Base-by-base conservation (phyloP, 2,797 vertebrate species). In the Argentina silus region DNA sequence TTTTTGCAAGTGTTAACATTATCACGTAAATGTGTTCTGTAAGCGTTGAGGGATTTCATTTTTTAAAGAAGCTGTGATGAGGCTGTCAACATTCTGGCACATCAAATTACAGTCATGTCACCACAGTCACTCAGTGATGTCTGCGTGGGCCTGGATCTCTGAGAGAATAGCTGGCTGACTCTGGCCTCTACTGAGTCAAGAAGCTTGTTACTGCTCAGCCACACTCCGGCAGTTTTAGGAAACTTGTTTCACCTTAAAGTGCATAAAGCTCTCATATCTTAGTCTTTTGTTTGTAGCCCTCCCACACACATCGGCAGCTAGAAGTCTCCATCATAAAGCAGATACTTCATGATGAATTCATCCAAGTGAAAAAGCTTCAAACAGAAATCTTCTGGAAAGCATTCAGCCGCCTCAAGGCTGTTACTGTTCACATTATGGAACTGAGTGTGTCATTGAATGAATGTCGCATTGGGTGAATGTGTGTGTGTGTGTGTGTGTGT, bases 1-100 rank as follows among this genome's bases (percentile, higher is more conserved):
- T 19, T 47, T 65, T 15, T 45, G 17, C 44, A 21, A 21, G 45
- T 65, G 44, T 48, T 14, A n/a, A 4, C 86, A 90, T 90, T 85
- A 91, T 90, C 88, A 90, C 90, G 89, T 89, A 89, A 89, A 92
- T 90, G 85, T 87, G 85, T 88, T 90, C 87, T 90, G 83, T 83
- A 84, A 19, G 42, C 61, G 84, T 76, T 80, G 80, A 69, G 78
- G 81, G 86, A 71, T 59, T 85, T 78, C 76, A 59, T 61, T 70
- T 79, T 75, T 74, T 76, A 83, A 81, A 45, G 69, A 75, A 69
- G 79, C 62, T 84, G 84, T 87, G 86, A 90, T 90, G 87, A 85
- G 85, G 83, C 88, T 91, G 85, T 86, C 90, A 89, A 70, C 74
- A 80, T 76, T 83, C 83, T 86, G 81, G 81, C 60, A 77, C 81